Conservation (phyloP, 1,140 invertebrate species). For the Drosophila punjabiensis region DNA sequence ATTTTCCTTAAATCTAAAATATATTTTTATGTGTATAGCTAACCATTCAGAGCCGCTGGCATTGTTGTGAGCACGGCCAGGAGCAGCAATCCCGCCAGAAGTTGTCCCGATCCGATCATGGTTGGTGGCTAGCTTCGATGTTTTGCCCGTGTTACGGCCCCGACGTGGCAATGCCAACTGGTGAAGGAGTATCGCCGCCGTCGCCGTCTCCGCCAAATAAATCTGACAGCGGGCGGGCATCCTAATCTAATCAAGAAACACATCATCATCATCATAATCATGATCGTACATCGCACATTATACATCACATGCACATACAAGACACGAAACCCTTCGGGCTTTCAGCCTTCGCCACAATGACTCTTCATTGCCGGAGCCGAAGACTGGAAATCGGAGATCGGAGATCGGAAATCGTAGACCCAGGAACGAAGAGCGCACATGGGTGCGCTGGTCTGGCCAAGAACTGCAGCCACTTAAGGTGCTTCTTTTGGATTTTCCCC, state of each 20-base stretch:
- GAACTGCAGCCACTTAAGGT: conserved; percentile 21
- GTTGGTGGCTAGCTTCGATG: neutral
- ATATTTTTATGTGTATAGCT: neutral
- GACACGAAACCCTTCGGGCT: conserved; percentile 10
- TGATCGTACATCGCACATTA: neutral
- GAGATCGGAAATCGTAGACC: neutral
- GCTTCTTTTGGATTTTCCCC: conserved; percentile 17
- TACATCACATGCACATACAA: conserved; percentile 10
- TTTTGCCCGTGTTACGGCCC: conserved; percentile 17
- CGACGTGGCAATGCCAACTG: conserved; percentile 46
- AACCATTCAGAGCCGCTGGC: conserved; percentile 3
- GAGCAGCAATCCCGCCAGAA: conserved; percentile 7
- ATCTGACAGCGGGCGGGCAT: conserved; percentile 39
- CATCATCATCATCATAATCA: neutral
- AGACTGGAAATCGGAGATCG: neutral
- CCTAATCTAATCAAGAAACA: conserved; percentile 55
- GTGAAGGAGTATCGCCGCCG: conserved; percentile 8
- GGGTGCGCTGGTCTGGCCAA: neutral
- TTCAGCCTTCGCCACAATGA: neutral
- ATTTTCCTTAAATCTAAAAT: too few relatives aligned
- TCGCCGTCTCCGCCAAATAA: conserved; percentile 24
- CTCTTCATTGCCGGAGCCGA: conserved; percentile 22
- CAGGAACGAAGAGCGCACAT: neutral
- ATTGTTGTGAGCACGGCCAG: neutral
- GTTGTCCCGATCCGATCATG: conserved; percentile 11